A percentile compares a stretch with the other conserved stretches of the same genome.
Conservation (phyloP, 2,113 vertebrate species). For the Sorex fumeus region DNA sequence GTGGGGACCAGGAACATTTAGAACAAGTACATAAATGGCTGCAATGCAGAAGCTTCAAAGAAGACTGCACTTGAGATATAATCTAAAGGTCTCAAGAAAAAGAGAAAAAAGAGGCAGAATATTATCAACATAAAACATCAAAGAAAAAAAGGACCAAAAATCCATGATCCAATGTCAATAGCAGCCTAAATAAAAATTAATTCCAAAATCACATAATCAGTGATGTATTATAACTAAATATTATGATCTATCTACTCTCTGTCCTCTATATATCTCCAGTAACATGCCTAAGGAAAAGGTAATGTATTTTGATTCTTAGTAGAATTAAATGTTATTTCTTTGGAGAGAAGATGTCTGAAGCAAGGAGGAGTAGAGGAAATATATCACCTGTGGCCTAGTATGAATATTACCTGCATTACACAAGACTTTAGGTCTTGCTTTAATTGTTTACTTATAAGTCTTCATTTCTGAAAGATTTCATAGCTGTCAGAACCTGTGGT, state of each 20-base stretch:
- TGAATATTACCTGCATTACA: slow-evolving; percentile 26
- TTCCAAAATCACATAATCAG: slow-evolving; percentile 25
- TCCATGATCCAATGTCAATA: slow-evolving; percentile 3
- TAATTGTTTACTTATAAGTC: slow-evolving; percentile 74
- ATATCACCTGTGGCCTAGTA: neutral
- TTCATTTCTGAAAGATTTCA: slow-evolving; percentile 62
- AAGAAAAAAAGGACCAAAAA: neutral
- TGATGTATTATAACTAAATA: neutral
- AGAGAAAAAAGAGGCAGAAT: slow-evolving; percentile 17
- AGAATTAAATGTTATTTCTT: slow-evolving; percentile 38
- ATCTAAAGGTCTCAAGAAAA: neutral
- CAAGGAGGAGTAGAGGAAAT: slow-evolving; percentile 47
- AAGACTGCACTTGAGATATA: slow-evolving; percentile 12
- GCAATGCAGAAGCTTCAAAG: slow-evolving; percentile 2
- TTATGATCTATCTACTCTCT: slow-evolving; percentile 5
- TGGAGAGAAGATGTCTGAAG: slow-evolving; percentile 45
- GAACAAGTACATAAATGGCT: neutral
- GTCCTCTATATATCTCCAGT: slow-evolving; percentile 1
- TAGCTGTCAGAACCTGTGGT: neutral
- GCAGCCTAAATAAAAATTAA: neutral
- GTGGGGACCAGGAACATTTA: neutral
- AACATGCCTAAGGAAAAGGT: neutral
- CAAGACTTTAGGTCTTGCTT: neutral
- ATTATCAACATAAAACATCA: neutral
- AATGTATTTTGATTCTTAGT: neutral